A percentile compares a stretch with the other conserved stretches of the same genome.
Evolutionary conservation across 2,113 vertebrate species (phyloP).

Genomic region (Cheilinus undulatus): DNA sequence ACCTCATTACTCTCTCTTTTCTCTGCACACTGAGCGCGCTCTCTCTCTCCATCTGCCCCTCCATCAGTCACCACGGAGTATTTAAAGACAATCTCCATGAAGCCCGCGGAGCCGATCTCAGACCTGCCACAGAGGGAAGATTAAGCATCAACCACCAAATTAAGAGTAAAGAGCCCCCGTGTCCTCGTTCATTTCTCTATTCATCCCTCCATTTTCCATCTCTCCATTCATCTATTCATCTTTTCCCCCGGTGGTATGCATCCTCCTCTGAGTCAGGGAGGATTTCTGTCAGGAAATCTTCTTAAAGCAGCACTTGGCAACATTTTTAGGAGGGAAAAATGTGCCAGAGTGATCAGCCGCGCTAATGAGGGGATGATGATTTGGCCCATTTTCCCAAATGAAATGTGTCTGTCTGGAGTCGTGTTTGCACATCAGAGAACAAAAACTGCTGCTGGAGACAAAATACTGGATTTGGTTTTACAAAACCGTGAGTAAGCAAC

Average conservation of each 20-base stretch:
- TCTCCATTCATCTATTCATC: constrained; percentile 27
- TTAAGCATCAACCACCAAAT: constrained; percentile 58
- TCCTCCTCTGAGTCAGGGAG: constrained; percentile 42
- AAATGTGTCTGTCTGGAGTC: constrained; percentile 29
- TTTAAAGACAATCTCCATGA: constrained; percentile 51
- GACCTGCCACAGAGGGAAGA: constrained; percentile 58
- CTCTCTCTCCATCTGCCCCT: constrained; percentile 35
- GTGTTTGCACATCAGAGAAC: not conserved
- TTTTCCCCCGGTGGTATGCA: constrained; percentile 1
- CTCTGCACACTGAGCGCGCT: constrained; percentile 6
- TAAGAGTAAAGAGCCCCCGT: constrained; percentile 33
- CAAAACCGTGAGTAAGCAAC: not conserved
- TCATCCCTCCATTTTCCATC: constrained; percentile 28
- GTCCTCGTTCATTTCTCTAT: constrained; percentile 40
- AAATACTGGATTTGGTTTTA: not conserved
- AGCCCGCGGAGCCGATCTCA: constrained; percentile 53
- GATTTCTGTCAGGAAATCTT: constrained; percentile 66
- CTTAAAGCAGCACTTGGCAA: constrained; percentile 66
- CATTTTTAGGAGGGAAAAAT: constrained; percentile 32
- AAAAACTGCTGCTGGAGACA: constrained; percentile 5
- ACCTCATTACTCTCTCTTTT: constrained; percentile 51
- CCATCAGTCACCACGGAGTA: constrained; percentile 72
- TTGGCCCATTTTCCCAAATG: constrained; percentile 46
- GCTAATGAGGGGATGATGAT: constrained; percentile 59
- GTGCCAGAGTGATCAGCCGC: constrained; percentile 46